phyloP scores from a whole-genome alignment of 2,888 invertebrate genomes.

The Calephelis perditalis region DNA sequence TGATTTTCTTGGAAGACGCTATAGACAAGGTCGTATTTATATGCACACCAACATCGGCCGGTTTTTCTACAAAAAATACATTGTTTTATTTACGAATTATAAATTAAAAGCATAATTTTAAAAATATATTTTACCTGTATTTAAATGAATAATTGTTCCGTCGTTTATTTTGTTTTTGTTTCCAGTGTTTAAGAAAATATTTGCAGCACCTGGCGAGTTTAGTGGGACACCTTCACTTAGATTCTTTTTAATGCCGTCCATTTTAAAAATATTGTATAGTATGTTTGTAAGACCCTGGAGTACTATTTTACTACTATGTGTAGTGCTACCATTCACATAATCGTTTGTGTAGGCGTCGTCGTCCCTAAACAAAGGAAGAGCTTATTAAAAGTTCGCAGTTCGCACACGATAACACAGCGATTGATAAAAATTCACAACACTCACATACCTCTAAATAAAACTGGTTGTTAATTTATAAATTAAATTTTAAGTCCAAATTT shows the following conservation, averaged over 20 bases:
- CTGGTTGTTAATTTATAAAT: conserved; percentile 20
- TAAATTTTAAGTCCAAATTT: conserved; percentile 25
- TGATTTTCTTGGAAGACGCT: conserved; percentile 74
- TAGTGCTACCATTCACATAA: conserved; percentile 48
- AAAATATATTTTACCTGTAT: conserved; percentile 48
- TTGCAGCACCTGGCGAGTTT: conserved; percentile 62
- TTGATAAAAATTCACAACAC: conserved; percentile 47
- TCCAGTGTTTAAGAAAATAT: conserved; percentile 67
- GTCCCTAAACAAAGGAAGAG: conserved; percentile 70
- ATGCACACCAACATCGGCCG: conserved; percentile 65
- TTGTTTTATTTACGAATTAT: conserved; percentile 17
- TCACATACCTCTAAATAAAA: conserved; percentile 40
- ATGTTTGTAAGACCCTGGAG: conserved; percentile 17
- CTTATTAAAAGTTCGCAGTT: conserved; percentile 64
- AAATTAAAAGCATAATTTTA: background rate
- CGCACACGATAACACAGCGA: conserved; percentile 53
- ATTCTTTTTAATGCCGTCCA: conserved; percentile 65
- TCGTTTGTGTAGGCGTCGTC: conserved; percentile 54
- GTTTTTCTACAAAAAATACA: conserved; percentile 50
- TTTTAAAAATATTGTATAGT: conserved; percentile 34
- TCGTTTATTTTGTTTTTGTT: conserved; percentile 58
- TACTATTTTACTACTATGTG: conserved; percentile 38
- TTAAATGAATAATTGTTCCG: conserved; percentile 67
- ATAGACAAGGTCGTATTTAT: conserved; percentile 69
- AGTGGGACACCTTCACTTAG: conserved; percentile 63